Conservation (phyloP, 2,797 vertebrate genomes). For the Enteromius radiatus region DNA sequence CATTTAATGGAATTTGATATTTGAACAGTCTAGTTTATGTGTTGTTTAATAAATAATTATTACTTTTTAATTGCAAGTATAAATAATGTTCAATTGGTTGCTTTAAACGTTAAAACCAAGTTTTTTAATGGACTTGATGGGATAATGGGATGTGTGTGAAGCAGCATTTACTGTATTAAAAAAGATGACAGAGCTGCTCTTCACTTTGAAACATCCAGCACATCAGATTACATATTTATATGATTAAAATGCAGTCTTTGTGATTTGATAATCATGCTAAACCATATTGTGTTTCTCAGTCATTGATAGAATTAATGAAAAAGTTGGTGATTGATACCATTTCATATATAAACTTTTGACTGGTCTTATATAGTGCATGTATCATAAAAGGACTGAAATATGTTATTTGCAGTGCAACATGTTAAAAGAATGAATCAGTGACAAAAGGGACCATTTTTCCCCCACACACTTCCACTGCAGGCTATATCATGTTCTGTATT, state of each 20-base stretch:
- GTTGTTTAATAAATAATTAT: not conserved
- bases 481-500: slow-evolving; percentile 21
- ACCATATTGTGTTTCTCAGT: not conserved
- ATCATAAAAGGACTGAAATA: slow-evolving; percentile 1
- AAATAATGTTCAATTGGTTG: not conserved
- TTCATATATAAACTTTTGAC: not conserved
- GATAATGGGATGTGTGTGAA: not conserved
- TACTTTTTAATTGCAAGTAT: not conserved
- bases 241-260: not conserved
- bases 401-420: slow-evolving; percentile 1
- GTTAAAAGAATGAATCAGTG: slow-evolving; percentile 15
- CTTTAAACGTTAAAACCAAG: not conserved
- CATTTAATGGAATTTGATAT: not conserved
- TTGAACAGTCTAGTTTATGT: not conserved
- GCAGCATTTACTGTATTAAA: not conserved
- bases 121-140: not conserved
- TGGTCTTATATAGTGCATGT: not conserved
- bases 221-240: not conserved
- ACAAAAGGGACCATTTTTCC: slow-evolving; percentile 16
- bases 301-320: not conserved
- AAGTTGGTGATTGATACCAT: not conserved
- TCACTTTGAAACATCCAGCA: not conserved
- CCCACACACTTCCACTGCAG: not conserved
- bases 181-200: not conserved
- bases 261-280: not conserved